These are phyloP conservation scores for Drosophila longiperda DNA, from an alignment of 2,888 invertebrate species.

Conservation along the genomic window DNA sequence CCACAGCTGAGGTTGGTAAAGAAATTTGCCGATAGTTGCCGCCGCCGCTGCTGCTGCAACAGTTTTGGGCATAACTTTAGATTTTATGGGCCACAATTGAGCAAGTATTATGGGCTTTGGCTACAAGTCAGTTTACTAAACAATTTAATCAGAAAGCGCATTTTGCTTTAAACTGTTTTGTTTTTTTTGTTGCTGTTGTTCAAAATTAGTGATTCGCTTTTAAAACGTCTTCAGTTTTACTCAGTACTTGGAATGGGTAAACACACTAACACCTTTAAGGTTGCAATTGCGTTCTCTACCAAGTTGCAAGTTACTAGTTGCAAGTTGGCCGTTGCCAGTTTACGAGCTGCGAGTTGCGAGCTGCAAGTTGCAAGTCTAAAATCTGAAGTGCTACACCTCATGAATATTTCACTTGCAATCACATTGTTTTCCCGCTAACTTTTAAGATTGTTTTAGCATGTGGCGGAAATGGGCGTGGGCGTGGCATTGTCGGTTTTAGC, in stretches of 20 bases:
- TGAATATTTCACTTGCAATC: slow-evolving; percentile 82
- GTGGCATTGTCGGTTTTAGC: slow-evolving; percentile 44
- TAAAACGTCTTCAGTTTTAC: background rate
- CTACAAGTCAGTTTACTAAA: slow-evolving; percentile 65
- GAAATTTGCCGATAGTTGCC: slow-evolving; percentile 74
- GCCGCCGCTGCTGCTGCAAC: slow-evolving; percentile 38
- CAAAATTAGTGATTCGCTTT: slow-evolving; percentile 68
- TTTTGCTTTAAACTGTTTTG: background rate
- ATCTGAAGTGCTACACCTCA: slow-evolving; percentile 54
- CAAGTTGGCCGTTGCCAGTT: slow-evolving; percentile 17
- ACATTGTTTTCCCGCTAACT: slow-evolving; percentile 81
- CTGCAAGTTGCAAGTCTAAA: slow-evolving; percentile 27
- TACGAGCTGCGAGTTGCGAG: slow-evolving; percentile 28
- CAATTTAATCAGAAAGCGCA: slow-evolving; percentile 54
- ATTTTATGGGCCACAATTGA: slow-evolving; percentile 76
- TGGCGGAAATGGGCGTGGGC: slow-evolving; percentile 73
- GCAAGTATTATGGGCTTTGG: slow-evolving; percentile 25
- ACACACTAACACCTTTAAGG: slow-evolving; percentile 41
- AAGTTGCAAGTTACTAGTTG: slow-evolving; percentile 40
- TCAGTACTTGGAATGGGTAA: slow-evolving; percentile 18
- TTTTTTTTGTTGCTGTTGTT: slow-evolving; percentile 27
- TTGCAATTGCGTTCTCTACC: slow-evolving; percentile 48
- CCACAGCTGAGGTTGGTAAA: slow-evolving; percentile 48
- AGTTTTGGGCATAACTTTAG: slow-evolving; percentile 71
- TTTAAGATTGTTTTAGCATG: slow-evolving; percentile 80